Percentiles rank a stretch among this genome's conserved stretches.
Evolutionary conservation across 2,888 invertebrate species (phyloP).

Genomic region (Unio pictorum): DNA sequence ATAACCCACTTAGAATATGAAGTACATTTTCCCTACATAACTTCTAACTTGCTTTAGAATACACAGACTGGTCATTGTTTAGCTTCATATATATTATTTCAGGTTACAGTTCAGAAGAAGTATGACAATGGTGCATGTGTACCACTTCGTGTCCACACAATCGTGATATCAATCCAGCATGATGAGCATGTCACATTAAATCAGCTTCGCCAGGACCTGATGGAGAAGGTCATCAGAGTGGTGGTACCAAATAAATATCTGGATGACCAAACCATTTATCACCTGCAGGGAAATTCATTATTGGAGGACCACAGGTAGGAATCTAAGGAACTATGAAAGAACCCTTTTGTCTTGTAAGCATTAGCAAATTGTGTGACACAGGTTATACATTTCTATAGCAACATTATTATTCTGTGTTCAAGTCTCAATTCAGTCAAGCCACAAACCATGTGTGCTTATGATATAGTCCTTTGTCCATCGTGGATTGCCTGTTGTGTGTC

Average conservation of each 20-base stretch:
- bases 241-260: conserved; percentile 94
- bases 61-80: no score
- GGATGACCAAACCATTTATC: conserved; percentile 90
- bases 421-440: no score
- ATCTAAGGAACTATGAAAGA: not conserved
- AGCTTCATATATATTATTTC: conserved; percentile 48
- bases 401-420: no score
- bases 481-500: no score
- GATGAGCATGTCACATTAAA: conserved; percentile 91
- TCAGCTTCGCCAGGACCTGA: conserved; percentile 85
- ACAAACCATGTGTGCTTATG: no score
- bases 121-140: conserved; percentile 94
- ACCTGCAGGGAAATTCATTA: conserved; percentile 94
- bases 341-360: not conserved
- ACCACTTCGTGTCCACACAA: conserved; percentile 94
- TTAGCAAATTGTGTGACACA: not conserved
- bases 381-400: no score
- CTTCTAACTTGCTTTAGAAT: no score
- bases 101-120: conserved; percentile 96
- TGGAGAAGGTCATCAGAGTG: conserved; percentile 89
- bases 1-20: no score
- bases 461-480: no score
- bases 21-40: no score
- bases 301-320: conserved; percentile 94
- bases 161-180: conserved; percentile 98